Evolutionary conservation across 2,113 vertebrate genomes (phyloP), one percentile per base, ranked within the genome.

Genomic region (Isurus oxyrinchus): DNA sequence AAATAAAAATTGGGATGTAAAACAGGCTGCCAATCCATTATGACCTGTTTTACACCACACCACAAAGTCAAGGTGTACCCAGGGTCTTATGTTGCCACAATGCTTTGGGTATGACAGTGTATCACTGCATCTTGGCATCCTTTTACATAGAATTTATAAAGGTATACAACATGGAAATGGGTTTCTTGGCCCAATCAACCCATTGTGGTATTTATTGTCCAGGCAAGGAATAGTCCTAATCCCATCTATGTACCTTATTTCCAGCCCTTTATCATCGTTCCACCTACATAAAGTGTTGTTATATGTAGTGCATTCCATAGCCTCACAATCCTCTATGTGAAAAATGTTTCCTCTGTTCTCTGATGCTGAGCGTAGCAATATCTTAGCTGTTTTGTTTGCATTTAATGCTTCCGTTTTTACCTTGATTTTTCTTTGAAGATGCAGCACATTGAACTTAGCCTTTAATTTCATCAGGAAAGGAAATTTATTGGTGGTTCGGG

Each of bases 401-500:
- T 63, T 93, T 63, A 59, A 63, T 44, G 59, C 59, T 94, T 0
- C n/a, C 40, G 3, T 35, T 40, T 94, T 44, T 5, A 40, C 59
- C 31, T 35, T 94, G 59, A 23, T 63, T 94, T 94, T 94, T n/a
- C 16, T 40, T 63, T 19, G 35, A 94, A 23, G 90, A 40, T 63
- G 90, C 11, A 40, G 8, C 44, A 95, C 4, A 53, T 69, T 53
- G 11, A 95, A 27, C 2, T 76, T 49, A 76, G 27, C 25, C 40
- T 55, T 91, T 76, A 25, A 53, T 72, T 63, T 69, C 88, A 59
- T 44, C 86, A 97, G 97, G 96, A 97, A 88, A 96, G 97, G 72
- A 97, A 97, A 79, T 96, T 97, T 66, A 55, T 97, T 57, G 97
- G 97, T 13, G 97, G 97, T 14, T 96, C 96, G 27, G 96, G 96